phyloP scores from a whole-genome alignment of 2,888 invertebrate species.

The Cryptosula pallasiana region DNA sequence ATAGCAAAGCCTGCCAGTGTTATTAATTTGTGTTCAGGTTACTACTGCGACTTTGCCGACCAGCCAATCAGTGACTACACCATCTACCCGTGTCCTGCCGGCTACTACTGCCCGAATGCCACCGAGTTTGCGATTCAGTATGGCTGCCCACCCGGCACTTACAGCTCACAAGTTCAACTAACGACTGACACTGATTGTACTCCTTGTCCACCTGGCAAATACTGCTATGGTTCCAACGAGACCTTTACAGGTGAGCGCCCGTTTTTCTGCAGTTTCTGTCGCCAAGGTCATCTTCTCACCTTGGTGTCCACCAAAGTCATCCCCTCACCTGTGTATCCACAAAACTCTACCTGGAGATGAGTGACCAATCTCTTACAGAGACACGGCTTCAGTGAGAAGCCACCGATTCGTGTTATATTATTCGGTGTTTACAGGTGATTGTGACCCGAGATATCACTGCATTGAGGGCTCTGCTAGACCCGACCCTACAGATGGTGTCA shows the following conservation, averaged over 20 bases:
- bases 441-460: conserved; percentile 41
- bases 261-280: too few species aligned
- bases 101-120: conserved; percentile 46
- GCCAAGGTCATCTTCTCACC: too few species aligned
- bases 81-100: conserved; percentile 41
- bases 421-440: conserved; percentile 33
- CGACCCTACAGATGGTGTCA: conserved; percentile 42
- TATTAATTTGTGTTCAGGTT: conserved; percentile 34
- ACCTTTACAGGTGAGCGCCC: conserved; percentile 34
- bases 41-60: conserved; percentile 42
- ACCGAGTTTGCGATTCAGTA: conserved; percentile 36
- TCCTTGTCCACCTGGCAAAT: conserved; percentile 44
- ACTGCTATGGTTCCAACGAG: conserved; percentile 33
- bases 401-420: too few species aligned
- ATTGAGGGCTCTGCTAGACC: conserved; percentile 39
- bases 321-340: too few species aligned
- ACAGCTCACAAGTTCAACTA: conserved; percentile 37
- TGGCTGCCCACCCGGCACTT: conserved; percentile 46
- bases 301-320: too few species aligned
- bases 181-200: conserved; percentile 37
- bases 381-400: too few species aligned
- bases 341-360: too few species aligned
- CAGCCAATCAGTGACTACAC: conserved; percentile 40
- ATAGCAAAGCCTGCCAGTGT: too few species aligned
- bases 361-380: too few species aligned